Conservation (phyloP, 2,797 vertebrate species). For the Paguma larvata region DNA sequence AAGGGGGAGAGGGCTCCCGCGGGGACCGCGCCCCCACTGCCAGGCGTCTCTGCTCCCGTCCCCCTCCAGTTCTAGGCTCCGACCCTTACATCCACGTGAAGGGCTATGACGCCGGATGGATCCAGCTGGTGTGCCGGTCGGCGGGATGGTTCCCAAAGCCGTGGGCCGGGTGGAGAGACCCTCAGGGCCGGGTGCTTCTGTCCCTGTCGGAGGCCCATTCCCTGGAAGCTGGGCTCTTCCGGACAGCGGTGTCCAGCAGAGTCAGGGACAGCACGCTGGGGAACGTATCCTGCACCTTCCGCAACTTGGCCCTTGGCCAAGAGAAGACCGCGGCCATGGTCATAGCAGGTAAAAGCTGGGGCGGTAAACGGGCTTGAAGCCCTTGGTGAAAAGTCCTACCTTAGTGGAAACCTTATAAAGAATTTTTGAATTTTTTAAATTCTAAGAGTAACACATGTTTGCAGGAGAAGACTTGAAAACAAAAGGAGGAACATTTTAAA, state of each 20-base stretch:
- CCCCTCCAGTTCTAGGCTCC: slow-evolving; percentile 67
- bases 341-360: slow-evolving; percentile 44
- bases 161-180: slow-evolving; percentile 62
- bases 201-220: slow-evolving; percentile 2
- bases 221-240: slow-evolving; percentile 68
- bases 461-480: background rate
- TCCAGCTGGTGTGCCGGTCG: slow-evolving; percentile 64
- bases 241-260: slow-evolving; percentile 51
- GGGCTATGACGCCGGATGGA: slow-evolving; percentile 63
- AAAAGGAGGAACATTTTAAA: slow-evolving; percentile 24
- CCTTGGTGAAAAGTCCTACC: background rate
- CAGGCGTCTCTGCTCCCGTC: background rate
- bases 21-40: background rate
- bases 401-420: background rate
- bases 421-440: background rate
- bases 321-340: slow-evolving; percentile 60
- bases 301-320: background rate
- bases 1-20: background rate
- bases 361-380: background rate
- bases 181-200: slow-evolving; percentile 48
- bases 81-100: slow-evolving; percentile 76
- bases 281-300: slow-evolving; percentile 68
- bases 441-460: background rate
- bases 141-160: slow-evolving; percentile 76
- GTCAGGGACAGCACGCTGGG: slow-evolving; percentile 58